Conservation (phyloP, 2,888 invertebrate genomes). For the Mantis religiosa region DNA sequence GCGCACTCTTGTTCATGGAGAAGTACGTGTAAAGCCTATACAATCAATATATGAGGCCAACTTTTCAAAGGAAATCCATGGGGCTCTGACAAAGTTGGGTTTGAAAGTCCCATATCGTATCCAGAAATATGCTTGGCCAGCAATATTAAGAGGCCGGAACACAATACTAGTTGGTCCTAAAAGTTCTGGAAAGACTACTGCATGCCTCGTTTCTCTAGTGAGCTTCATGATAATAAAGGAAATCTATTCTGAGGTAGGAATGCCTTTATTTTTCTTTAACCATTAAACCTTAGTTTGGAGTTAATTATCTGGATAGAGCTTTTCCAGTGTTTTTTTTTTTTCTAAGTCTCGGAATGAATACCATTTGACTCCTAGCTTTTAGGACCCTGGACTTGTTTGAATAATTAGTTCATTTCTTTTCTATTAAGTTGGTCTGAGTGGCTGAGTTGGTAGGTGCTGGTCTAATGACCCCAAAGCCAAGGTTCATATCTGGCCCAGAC, state of each 20-base stretch:
- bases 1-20: not conserved
- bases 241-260: conserved; percentile 38
- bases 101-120: conserved; percentile 50
- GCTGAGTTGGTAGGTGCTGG: too few species aligned
- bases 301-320: too few species aligned
- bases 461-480: too few species aligned
- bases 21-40: not conserved
- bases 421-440: too few species aligned
- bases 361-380: too few species aligned
- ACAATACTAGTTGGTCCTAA: conserved; percentile 59
- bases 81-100: conserved; percentile 41
- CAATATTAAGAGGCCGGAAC: conserved; percentile 60
- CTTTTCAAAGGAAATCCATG: not conserved
- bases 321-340: too few species aligned
- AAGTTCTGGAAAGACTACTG: conserved; percentile 64
- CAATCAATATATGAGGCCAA: not conserved
- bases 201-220: conserved; percentile 64
- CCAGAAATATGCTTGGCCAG: conserved; percentile 69
- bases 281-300: too few species aligned
- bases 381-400: not conserved
- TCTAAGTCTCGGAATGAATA: not conserved
- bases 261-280: not conserved
- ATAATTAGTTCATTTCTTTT: not conserved
- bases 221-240: conserved; percentile 46
- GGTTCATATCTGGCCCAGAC: too few species aligned